Evolutionary conservation across 2,797 vertebrate genomes (phyloP), one percentile per base, ranked within the genome.

Genomic region (Anguilla obscura): DNA sequence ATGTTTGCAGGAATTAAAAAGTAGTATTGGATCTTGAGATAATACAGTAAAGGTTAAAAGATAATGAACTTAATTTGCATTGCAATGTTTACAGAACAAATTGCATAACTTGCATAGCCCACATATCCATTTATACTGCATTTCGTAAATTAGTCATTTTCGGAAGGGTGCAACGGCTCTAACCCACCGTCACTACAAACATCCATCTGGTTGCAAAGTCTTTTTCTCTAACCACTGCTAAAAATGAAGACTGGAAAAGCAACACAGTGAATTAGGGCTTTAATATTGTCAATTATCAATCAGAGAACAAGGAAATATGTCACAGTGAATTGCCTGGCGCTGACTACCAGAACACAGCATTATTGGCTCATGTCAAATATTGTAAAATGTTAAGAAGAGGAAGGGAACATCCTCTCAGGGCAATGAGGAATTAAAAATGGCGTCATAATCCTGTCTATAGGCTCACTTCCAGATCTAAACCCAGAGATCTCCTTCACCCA

Each of bases 371-470:
- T 93, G 93, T 96, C 92, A 94, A 94, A 91, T 94, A 93, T 94
- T 94, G 92, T 94, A 92, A 94, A 93, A 93, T 63, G 88, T 92
- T 94, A 93, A 94, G 94, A 94, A 92, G 92, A 91, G 90, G 90
- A 91, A 92, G 93, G 93, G 93, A 92, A 45, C 92, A 91, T 95
- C 93, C 95, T 93, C 93, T 91, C 86, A 92, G 90, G 91, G 93
- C 86, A 93, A 94, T 92, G 92, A 90, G 89, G 88, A 94, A 95
- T 96, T 96, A 94, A 94, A 95, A 94, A 94, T 93, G 93, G 92
- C 94, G 94, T 94, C 93, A 92, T 95, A 96, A 96, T 96, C 94
- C 94, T 95, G 93, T 95, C 93, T 95, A 89, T 90, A 93, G 92
- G 91, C 93, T 94, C 92, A 92, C 94, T 95, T 94, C 93, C 92